Evolutionary conservation across 2,797 vertebrate species (phyloP), one percentile per base, ranked within the genome.

Genomic region (Sparus aurata): DNA sequence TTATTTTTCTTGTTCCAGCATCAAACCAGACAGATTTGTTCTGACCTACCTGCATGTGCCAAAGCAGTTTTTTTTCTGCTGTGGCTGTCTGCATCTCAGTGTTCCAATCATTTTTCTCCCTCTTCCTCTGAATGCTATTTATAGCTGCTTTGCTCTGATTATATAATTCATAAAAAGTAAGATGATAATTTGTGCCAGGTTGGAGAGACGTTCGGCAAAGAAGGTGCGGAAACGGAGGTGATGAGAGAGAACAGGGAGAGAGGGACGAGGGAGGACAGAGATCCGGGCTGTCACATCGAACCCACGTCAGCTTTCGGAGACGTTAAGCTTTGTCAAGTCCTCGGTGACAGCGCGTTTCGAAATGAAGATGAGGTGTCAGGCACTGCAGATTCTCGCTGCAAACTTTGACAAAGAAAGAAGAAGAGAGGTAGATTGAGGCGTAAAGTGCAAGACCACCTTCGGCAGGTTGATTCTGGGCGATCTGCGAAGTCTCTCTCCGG

Each of bases 141-240:
- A 91, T 92, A 93, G 88, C 80, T 67, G 69, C 62, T 91, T 92
- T 84, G 87, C 84, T 92, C 79, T 83, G 90, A 92, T 95, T 95
- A 94, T 94, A 86, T 95, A 94, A 95, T 94, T 91, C 77, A 83
- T 81, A 90, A 86, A 91, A 90, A 87, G 82, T 88, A 85, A 92
- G 80, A 87, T 85, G 77, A 83, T 77, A 89, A 90, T 85, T 83
- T 75, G 75, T 84, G 87, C 87, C 86, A 90, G 87, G 84, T 92
- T 86, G 50, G 70, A 83, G 73, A 60, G 86, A 74, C 60, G 73
- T 88, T 92, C 58, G 41, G 78, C 66, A 58, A 71, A 83, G 76
- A 64, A 78, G 61, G 58, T 64, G 77, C 59, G 25, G 58, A 73
- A 65, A 80, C 11, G 18, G n/a, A 65, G 60, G 53, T 46, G 64